A percentile compares a stretch with the other conserved stretches of the same genome.
These are phyloP conservation scores for Plumapathes pennacea DNA, from an alignment of 92 coral and sea anemone species.

Conservation along the genomic window DNA sequence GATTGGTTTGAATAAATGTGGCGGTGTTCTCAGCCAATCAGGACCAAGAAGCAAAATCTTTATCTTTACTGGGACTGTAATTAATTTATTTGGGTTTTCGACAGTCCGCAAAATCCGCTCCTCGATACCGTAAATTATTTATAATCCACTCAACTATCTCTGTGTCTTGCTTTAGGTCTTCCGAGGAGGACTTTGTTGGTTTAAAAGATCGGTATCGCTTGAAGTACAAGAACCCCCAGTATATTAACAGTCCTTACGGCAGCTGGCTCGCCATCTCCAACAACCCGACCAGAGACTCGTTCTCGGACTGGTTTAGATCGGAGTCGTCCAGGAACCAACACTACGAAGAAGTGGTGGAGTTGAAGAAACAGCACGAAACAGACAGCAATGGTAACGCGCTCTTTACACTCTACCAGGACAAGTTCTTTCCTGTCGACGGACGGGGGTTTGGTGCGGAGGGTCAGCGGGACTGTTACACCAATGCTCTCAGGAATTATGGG, in stretches of 20 bases:
- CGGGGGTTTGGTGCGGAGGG: slow-evolving; percentile 97
- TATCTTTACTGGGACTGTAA: no score
- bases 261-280: slow-evolving; percentile 79
- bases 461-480: slow-evolving; percentile 83
- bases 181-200: slow-evolving; percentile 84
- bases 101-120: no score
- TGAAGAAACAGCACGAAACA: slow-evolving; percentile 60
- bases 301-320: slow-evolving; percentile 82
- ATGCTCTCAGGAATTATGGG: slow-evolving; percentile 96
- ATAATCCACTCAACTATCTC: no score
- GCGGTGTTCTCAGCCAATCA: no score
- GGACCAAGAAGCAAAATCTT: no score
- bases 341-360: slow-evolving; percentile 53
- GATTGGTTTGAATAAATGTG: no score
- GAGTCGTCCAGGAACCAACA: slow-evolving; percentile 59
- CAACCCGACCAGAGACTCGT: slow-evolving; percentile 43
- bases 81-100: no score
- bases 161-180: slow-evolving; percentile 63
- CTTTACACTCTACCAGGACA: slow-evolving; percentile 57
- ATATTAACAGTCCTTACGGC: slow-evolving; percentile 82
- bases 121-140: no score
- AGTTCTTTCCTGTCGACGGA: slow-evolving; percentile 96
- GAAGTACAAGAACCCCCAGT: slow-evolving; percentile 54
- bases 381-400: slow-evolving; percentile 71
- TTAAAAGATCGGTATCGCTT: slow-evolving; percentile 44